Conservation (phyloP, 2,797 vertebrate species). For the Crocodylus rhombifer region DNA sequence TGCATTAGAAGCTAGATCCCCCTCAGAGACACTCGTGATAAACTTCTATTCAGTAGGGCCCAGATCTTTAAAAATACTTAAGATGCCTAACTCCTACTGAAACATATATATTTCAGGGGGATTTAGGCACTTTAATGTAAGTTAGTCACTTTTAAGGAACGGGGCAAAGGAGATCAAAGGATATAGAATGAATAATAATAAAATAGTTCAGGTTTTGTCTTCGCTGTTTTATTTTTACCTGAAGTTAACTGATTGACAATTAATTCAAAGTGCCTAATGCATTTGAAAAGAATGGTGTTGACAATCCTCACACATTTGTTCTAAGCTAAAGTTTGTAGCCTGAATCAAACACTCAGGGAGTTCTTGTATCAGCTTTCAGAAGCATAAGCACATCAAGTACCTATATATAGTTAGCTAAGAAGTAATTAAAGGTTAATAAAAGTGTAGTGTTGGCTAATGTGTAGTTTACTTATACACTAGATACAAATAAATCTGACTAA, state of each 20-base stretch:
- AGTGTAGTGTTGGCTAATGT: too few species aligned
- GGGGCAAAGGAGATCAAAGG: too few species aligned
- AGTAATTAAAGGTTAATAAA: neutral
- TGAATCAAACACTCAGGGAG: neutral
- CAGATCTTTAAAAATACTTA: neutral
- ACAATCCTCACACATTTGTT: neutral
- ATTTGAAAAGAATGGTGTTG: neutral
- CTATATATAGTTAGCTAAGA: neutral
- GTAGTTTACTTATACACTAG: slow-evolving; percentile 67
- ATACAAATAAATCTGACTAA: slow-evolving; percentile 66
- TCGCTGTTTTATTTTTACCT: neutral
- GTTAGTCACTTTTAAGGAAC: too few species aligned
- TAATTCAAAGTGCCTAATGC: neutral
- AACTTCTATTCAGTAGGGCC: neutral
- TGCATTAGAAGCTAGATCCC: neutral
- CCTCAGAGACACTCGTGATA: neutral
- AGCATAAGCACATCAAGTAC: neutral
- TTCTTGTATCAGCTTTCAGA: neutral
- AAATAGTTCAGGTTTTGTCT: neutral
- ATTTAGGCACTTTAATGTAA: too few species aligned
- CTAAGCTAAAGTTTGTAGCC: neutral
- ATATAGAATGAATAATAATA: neutral
- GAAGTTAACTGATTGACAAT: neutral
- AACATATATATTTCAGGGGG: too few species aligned
- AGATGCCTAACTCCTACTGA: too few species aligned